Conservation (phyloP, 2,113 vertebrate species). For the Leucoraja erinaceus region DNA sequence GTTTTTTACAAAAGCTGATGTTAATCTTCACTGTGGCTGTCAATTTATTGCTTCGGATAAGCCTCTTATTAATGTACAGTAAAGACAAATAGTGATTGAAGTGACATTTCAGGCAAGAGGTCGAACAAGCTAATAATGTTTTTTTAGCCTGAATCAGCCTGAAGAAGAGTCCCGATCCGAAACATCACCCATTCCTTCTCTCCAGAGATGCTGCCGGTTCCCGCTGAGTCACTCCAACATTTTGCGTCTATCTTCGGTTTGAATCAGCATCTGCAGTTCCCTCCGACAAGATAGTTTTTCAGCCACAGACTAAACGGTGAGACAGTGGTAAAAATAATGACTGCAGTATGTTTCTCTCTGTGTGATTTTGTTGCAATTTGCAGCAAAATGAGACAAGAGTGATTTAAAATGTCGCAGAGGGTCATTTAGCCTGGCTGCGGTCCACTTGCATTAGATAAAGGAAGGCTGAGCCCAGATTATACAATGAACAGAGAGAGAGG, state of each 20-base stretch:
- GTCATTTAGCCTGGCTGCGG: constrained; percentile 40
- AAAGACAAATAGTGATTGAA: not conserved
- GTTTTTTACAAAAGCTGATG: not conserved
- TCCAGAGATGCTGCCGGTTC: no score
- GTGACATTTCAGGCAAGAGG: not conserved
- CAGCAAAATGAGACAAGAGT: constrained; percentile 42
- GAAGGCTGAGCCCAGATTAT: not conserved
- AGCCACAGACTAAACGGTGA: not conserved
- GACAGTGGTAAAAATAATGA: constrained; percentile 51
- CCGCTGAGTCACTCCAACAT: no score
- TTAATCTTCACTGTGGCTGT: not conserved
- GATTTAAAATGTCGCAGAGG: constrained; percentile 43
- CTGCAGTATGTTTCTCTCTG: constrained; percentile 17
- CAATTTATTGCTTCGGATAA: not conserved
- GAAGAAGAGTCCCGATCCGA: no score
- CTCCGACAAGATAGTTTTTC: no score
- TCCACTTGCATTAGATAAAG: constrained; percentile 41
- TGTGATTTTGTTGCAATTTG: constrained; percentile 37
- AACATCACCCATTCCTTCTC: no score
- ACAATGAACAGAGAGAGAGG: constrained; percentile 36
- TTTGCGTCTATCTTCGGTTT: no score
- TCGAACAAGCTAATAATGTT: not conserved
- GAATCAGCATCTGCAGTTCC: no score
- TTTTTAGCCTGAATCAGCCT: no score
- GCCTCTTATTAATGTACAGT: not conserved